phyloP scores from a whole-genome alignment of 2,113 vertebrate species.

The Hepsetus odoe region DNA sequence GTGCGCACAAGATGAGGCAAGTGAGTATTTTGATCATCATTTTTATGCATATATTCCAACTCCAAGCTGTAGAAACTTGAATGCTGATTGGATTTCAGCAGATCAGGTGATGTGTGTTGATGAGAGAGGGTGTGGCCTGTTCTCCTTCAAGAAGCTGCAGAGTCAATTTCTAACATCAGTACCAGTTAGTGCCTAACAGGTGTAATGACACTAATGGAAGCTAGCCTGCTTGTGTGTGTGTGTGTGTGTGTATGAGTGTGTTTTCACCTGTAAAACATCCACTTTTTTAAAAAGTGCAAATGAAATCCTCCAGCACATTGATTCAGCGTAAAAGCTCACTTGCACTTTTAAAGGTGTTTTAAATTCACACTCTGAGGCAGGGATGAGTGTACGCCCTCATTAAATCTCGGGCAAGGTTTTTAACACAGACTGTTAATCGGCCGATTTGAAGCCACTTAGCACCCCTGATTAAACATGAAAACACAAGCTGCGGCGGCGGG shows the following conservation, averaged over 20 bases:
- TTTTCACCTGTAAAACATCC: constrained; percentile 10
- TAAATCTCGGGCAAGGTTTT: constrained; percentile 61
- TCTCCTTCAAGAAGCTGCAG: no score
- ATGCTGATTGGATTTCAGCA: no score
- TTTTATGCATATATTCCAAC: no score
- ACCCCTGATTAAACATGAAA: constrained; percentile 73
- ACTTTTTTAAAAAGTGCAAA: constrained; percentile 56
- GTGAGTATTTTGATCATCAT: no score
- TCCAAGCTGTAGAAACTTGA: no score
- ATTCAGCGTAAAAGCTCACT: constrained; percentile 43
- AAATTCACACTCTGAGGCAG: constrained; percentile 69
- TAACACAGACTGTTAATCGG: constrained; percentile 61
- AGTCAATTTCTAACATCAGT: not conserved
- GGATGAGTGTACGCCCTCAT: constrained; percentile 69
- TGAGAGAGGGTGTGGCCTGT: no score
- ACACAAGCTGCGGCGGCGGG: constrained; percentile 62
- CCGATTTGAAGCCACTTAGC: constrained; percentile 73
- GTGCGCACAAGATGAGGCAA: no score
- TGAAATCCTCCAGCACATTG: constrained; percentile 57
- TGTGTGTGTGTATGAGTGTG: not conserved
- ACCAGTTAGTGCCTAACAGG: not conserved
- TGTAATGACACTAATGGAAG: not conserved
- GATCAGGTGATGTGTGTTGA: no score
- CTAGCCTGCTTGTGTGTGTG: not conserved
- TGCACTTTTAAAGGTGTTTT: constrained; percentile 62